These are phyloP conservation scores for Piezodorus guildinii DNA, from an alignment of 1,140 invertebrate genomes.

Conservation along the genomic window DNA sequence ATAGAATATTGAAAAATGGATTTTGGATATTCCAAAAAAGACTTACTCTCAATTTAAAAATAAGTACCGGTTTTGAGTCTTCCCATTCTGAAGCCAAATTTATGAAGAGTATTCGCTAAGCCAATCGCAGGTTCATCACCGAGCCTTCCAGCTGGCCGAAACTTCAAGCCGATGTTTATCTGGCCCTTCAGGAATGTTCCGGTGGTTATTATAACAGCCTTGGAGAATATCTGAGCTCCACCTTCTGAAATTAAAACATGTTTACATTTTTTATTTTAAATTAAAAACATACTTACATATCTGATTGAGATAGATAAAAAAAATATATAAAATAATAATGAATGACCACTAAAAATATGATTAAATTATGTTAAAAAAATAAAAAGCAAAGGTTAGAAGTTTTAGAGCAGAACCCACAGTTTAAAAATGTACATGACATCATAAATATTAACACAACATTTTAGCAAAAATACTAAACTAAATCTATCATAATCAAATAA, in stretches of 20 bases:
- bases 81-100: constrained; percentile 63
- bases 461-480: too few relatives aligned
- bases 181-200: constrained; percentile 86
- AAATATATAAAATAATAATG: too few relatives aligned
- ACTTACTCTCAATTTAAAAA: not conserved
- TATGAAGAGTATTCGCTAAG: constrained; percentile 65
- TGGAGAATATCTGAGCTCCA: constrained; percentile 47
- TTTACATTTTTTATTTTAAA: not conserved
- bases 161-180: constrained; percentile 76
- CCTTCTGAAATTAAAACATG: constrained; percentile 35
- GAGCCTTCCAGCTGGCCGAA: constrained; percentile 69
- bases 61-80: constrained; percentile 70
- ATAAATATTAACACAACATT: too few relatives aligned
- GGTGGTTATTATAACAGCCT: constrained; percentile 75
- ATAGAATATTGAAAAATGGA: too few relatives aligned
- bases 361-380: too few relatives aligned
- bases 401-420: too few relatives aligned
- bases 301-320: too few relatives aligned
- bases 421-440: too few relatives aligned
- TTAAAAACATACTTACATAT: too few relatives aligned
- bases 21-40: not conserved
- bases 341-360: too few relatives aligned
- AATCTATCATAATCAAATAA: too few relatives aligned
- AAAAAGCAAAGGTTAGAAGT: too few relatives aligned
- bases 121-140: constrained; percentile 73